phyloP scores from a whole-genome alignment of 2,888 invertebrate species.

The Papilio demoleus region DNA sequence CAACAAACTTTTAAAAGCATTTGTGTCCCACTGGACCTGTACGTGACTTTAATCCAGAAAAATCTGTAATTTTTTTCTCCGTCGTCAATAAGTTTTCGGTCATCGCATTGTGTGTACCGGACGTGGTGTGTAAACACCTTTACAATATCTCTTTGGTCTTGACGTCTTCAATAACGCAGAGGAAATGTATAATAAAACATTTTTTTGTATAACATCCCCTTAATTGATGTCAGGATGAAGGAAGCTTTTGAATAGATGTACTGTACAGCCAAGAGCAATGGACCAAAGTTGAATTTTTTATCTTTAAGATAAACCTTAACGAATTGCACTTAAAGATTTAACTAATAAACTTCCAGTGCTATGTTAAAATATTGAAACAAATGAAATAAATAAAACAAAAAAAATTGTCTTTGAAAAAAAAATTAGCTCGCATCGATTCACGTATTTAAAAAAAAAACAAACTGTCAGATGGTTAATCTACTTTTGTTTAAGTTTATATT shows the following conservation, averaged over 20 bases:
- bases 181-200: slow-evolving; percentile 34
- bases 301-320: no score
- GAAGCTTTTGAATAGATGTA: slow-evolving; percentile 1
- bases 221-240: slow-evolving; percentile 8
- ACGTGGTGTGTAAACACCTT: slow-evolving; percentile 45
- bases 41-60: slow-evolving; percentile 33
- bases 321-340: no score
- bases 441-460: slow-evolving; percentile 39
- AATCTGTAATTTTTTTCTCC: slow-evolving; percentile 27
- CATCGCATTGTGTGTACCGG: slow-evolving; percentile 36
- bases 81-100: slow-evolving; percentile 26
- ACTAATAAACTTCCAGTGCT: not conserved
- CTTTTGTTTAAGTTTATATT: not conserved
- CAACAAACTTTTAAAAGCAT: not conserved
- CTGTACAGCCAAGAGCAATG: not conserved
- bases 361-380: not conserved
- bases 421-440: slow-evolving; percentile 24
- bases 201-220: slow-evolving; percentile 29
- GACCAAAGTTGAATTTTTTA: not conserved
- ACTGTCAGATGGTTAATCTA: slow-evolving; percentile 34
- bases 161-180: slow-evolving; percentile 36
- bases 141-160: slow-evolving; percentile 37
- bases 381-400: not conserved
- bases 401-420: slow-evolving; percentile 13
- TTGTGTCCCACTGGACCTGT: slow-evolving; percentile 3